phyloP scores from a whole-genome alignment of 2,888 invertebrate genomes.

The Apocheima hispidaria region DNA sequence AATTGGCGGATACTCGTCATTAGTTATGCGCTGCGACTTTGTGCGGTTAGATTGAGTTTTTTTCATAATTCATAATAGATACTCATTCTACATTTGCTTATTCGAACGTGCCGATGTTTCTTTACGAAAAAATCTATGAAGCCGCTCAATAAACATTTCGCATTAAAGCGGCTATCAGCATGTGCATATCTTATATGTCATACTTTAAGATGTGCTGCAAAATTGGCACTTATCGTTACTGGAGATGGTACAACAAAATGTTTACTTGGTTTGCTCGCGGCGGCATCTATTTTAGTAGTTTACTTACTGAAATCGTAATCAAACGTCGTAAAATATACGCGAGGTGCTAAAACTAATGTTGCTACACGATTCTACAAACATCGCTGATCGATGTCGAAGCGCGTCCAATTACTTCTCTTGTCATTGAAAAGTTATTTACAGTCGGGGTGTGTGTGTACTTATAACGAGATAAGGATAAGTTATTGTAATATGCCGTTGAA shows the following conservation, averaged over 20 bases:
- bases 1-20: slow-evolving; percentile 82
- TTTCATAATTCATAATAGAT: slow-evolving; percentile 17
- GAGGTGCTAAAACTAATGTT: slow-evolving; percentile 42
- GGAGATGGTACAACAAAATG: slow-evolving; percentile 15
- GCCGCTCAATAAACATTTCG: slow-evolving; percentile 22
- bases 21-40: slow-evolving; percentile 63
- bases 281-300: slow-evolving; percentile 14
- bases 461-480: slow-evolving; percentile 61
- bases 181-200: slow-evolving; percentile 25
- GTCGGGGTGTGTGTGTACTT: slow-evolving; percentile 68
- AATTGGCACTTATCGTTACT: slow-evolving; percentile 24
- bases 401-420: slow-evolving; percentile 75
- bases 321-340: slow-evolving; percentile 26
- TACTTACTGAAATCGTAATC: slow-evolving; percentile 27
- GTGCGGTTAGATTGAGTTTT: slow-evolving; percentile 47
- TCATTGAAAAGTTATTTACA: slow-evolving; percentile 75
- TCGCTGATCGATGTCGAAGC: slow-evolving; percentile 66
- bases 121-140: slow-evolving; percentile 15
- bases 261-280: slow-evolving; percentile 14
- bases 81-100: slow-evolving; percentile 26
- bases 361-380: slow-evolving; percentile 57
- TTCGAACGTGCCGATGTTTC: slow-evolving; percentile 13
- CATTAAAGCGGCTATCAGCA: slow-evolving; percentile 23
- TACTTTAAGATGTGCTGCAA: slow-evolving; percentile 19
- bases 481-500: slow-evolving; percentile 54